A percentile compares a stretch with the other conserved stretches of the same genome.
Evolutionary conservation across 2,797 vertebrate genomes (phyloP).

Genomic region (Yasuhikotakia modesta): DNA sequence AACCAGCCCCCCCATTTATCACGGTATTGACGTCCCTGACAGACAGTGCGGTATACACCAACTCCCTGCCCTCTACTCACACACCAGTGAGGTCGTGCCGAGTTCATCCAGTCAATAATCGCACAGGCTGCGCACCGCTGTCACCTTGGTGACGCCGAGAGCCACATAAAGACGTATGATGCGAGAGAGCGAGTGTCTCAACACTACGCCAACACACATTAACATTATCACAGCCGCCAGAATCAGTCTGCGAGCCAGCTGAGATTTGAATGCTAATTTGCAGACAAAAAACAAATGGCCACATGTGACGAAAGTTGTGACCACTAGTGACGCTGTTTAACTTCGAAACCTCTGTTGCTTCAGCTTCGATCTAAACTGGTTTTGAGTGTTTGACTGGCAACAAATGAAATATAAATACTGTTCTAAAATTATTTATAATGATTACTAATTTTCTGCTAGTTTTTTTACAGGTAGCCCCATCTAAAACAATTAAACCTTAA

Average conservation of each 20-base stretch:
- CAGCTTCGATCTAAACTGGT: too few relatives aligned
- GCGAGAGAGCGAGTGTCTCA: constrained; percentile 35
- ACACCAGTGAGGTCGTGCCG: constrained; percentile 76
- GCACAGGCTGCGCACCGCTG: constrained; percentile 73
- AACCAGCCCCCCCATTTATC: constrained; percentile 83
- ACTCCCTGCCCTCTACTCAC: constrained; percentile 84
- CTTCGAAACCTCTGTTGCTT: too few relatives aligned
- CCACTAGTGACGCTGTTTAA: too few relatives aligned
- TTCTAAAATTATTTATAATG: too few relatives aligned
- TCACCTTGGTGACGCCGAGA: constrained; percentile 74
- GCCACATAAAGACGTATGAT: constrained; percentile 60
- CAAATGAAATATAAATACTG: too few relatives aligned
- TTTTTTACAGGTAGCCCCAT: too few relatives aligned
- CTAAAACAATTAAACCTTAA: too few relatives aligned
- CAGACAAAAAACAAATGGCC: constrained; percentile 14
- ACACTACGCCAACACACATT: constrained; percentile 31
- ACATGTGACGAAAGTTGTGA: background rate
- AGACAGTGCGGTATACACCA: constrained; percentile 79
- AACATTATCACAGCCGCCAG: constrained; percentile 41
- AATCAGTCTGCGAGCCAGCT: constrained; percentile 22
- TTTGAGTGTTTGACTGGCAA: too few relatives aligned
- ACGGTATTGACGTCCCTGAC: constrained; percentile 83
- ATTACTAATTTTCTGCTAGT: too few relatives aligned
- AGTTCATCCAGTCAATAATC: constrained; percentile 85
- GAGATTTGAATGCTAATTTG: constrained; percentile 37